Base-by-base conservation (phyloP, 2,113 vertebrate genomes). In the Semicossyphus pulcher region DNA sequence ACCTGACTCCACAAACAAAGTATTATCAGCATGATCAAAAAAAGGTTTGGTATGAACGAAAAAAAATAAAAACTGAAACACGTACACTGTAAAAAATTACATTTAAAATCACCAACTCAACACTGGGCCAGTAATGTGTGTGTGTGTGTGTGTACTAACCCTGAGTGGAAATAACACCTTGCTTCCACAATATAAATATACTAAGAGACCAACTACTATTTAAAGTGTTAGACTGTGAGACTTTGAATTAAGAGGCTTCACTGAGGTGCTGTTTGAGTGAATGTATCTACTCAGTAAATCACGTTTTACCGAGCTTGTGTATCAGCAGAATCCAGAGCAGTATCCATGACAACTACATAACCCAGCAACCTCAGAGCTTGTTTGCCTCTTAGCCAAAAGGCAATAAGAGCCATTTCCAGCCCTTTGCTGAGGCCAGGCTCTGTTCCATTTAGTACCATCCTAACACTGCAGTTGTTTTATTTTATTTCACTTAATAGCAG, bases 261-360 rank as follows among this genome's bases (percentile, higher is more conserved):
- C 18, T 21, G 15, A 42, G 39, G 31, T 28, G 16, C 45, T 52
- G 44, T 41, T 8, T 9, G n/a, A 59, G 9, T n/a, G 34, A 25
- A 62, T 39, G 4, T 28, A 51, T 60, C 75, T 29, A 25, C 52
- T 58, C 9, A 7, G 42, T 15, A 49, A 72, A 59, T 64, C 47
- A 39, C 23, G 56, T 34, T 45, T 7, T 11, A 48, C 11, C 26
- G 58, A 67, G 36, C 21, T 26, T 37, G 37, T 65, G 51, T 34
- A 69, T 61, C 51, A 58, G 59, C 41, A 45, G n/a, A 51, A 32
- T 56, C 44, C 53, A 20, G 2, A 53, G 7, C 4, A 37, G 79
- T 80, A 58, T 79, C 84, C 84, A 79, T 76, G 79, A 47, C 79
- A 64, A 86, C 79, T 31, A 41, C 25, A 51, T 42, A 64, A 65